Evolutionary conservation across 1,140 invertebrate species (phyloP).

Genomic region (Lerema accius): DNA sequence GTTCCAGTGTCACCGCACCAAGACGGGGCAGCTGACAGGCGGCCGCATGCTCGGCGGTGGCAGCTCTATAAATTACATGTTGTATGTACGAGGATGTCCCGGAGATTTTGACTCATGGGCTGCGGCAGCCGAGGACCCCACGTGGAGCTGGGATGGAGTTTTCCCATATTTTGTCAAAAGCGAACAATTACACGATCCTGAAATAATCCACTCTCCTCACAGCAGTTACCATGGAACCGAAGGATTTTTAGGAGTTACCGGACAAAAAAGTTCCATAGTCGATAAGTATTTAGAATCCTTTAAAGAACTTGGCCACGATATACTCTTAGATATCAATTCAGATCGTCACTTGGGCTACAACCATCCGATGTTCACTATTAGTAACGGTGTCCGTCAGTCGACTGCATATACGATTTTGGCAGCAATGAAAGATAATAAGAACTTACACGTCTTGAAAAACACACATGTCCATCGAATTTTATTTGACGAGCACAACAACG

Average conservation of each 20-base stretch:
- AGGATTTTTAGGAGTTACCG: conserved; percentile 39
- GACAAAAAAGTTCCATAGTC: conserved; percentile 20
- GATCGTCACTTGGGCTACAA: conserved; percentile 86
- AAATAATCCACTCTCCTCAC: conserved; percentile 30
- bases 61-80: conserved; percentile 5
- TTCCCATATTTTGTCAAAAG: conserved; percentile 51
- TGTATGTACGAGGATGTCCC: conserved; percentile 86
- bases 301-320: conserved; percentile 41
- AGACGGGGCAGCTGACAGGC: conserved; percentile 8
- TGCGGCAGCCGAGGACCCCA: conserved; percentile 79
- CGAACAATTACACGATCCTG: conserved; percentile 37
- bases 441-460: conserved; percentile 73
- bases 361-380: conserved; percentile 86
- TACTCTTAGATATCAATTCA: conserved; percentile 86
- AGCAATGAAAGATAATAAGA: conserved; percentile 76
- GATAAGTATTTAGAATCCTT: conserved; percentile 44
- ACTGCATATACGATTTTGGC: conserved; percentile 83
- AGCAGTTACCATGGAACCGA: conserved; percentile 39
- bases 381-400: conserved; percentile 85
- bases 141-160: conserved; percentile 84
- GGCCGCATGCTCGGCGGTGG: conserved; percentile 1
- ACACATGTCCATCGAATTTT: conserved; percentile 77
- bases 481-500: conserved; percentile 82
- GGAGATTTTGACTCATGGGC: conserved; percentile 88
- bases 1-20: conserved; percentile 2